phyloP scores from a whole-genome alignment of 2,113 vertebrate genomes.

The Anthoscopus minutus region DNA sequence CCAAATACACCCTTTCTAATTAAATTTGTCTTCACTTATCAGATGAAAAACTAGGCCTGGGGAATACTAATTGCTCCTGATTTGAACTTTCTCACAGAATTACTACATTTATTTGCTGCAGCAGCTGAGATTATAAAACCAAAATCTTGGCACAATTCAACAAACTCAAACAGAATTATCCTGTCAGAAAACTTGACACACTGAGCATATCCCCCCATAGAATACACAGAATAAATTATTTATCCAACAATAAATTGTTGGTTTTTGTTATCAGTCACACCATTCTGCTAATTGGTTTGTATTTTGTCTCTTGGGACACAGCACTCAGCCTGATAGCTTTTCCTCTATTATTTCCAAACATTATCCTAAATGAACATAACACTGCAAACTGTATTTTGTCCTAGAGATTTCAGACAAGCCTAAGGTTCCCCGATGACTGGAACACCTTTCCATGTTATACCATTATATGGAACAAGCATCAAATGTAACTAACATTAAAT shows the following conservation, averaged over 20 bases:
- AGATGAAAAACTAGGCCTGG: conserved; percentile 22
- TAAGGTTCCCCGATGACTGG: not conserved
- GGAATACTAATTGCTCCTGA: conserved; percentile 35
- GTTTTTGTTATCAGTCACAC: not conserved
- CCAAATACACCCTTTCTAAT: conserved; percentile 31
- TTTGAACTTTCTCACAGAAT: conserved; percentile 32
- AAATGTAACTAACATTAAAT: not conserved
- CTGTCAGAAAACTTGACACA: not conserved
- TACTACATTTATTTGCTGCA: not conserved
- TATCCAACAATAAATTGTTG: not conserved
- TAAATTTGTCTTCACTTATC: conserved; percentile 39
- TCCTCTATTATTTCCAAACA: not conserved
- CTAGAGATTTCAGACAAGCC: not conserved
- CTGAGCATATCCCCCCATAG: not conserved
- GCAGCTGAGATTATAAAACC: not conserved
- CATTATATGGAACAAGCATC: not conserved
- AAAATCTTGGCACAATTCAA: not conserved
- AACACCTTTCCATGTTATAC: not conserved
- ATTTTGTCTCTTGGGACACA: not conserved
- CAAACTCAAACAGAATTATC: not conserved
- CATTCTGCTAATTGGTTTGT: not conserved
- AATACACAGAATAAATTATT: not conserved
- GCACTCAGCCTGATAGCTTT: not conserved
- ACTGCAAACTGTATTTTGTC: not conserved
- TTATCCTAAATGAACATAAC: not conserved